These are phyloP conservation scores for Contarinia nasturtii DNA, from an alignment of 1,140 invertebrate genomes.

Conservation along the genomic window DNA sequence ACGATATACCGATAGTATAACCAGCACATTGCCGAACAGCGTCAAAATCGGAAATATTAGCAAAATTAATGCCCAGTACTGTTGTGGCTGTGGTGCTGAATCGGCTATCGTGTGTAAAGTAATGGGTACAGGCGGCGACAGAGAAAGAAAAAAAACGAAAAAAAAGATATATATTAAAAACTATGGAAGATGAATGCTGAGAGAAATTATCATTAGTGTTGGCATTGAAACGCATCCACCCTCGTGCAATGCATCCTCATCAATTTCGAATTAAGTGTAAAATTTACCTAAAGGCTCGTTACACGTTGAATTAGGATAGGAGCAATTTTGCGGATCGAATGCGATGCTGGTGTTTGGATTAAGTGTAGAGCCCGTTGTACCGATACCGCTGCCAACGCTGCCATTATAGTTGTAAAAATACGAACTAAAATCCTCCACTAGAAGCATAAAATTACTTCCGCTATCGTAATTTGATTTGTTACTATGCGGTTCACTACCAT, in stretches of 20 bases:
- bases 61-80: conserved; percentile 64
- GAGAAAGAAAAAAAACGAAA: neutral
- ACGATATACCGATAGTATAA: conserved; percentile 81
- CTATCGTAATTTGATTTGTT: conserved; percentile 9
- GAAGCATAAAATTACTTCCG: conserved; percentile 29
- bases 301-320: conserved; percentile 14
- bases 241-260: neutral
- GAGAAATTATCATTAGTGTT: neutral
- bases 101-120: too few relatives aligned
- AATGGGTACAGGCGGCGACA: too few relatives aligned
- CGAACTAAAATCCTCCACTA: conserved; percentile 37
- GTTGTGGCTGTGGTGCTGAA: too few relatives aligned
- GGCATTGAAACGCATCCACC: neutral
- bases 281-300: conserved; percentile 14
- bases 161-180: neutral
- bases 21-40: conserved; percentile 89
- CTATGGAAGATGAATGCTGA: neutral
- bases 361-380: conserved; percentile 8
- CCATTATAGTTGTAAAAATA: conserved; percentile 32
- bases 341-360: conserved; percentile 2
- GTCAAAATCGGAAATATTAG: conserved; percentile 83
- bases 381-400: conserved; percentile 8
- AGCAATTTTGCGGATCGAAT: conserved; percentile 8
- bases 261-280: conserved; percentile 2
- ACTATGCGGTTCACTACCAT: conserved; percentile 3